These are phyloP conservation scores for Bubo scandiacus DNA, from an alignment of 2,113 vertebrate genomes.

Conservation along the genomic window DNA sequence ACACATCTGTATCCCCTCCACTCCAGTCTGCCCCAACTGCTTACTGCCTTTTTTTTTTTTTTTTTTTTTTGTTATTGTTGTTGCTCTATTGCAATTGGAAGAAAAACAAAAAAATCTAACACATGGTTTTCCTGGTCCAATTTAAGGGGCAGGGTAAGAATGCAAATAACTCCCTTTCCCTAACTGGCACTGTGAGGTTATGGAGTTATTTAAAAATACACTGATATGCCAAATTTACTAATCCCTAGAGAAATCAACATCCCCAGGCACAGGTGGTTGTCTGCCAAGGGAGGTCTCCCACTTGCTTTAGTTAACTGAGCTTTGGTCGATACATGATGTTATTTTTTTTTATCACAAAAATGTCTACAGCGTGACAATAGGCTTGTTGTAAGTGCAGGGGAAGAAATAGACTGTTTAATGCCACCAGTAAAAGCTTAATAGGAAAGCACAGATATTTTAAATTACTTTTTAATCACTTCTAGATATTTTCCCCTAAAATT, in stretches of 20 bases:
- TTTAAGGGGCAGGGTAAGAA: background rate
- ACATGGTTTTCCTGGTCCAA: background rate
- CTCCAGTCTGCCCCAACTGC: background rate
- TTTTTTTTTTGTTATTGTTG: background rate
- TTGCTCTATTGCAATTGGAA: background rate
- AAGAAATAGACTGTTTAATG: background rate
- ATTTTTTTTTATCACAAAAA: background rate
- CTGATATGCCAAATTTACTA: background rate
- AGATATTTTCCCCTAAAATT: background rate
- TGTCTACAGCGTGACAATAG: background rate
- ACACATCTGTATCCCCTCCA: background rate
- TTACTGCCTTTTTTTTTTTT: background rate
- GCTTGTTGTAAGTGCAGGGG: background rate
- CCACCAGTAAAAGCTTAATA: background rate
- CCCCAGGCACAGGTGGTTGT: background rate
- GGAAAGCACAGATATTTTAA: slow-evolving; percentile 12
- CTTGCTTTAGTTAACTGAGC: background rate
- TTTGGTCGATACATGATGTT: background rate
- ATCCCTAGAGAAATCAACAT: background rate
- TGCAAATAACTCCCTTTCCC: background rate
- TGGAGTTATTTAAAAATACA: background rate
- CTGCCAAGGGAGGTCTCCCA: background rate
- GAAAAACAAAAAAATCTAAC: background rate
- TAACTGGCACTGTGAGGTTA: background rate
- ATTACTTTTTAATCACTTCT: slow-evolving; percentile 37